phyloP scores from a whole-genome alignment of 1,140 invertebrate genomes.

The Aphelinus atriplicis region DNA sequence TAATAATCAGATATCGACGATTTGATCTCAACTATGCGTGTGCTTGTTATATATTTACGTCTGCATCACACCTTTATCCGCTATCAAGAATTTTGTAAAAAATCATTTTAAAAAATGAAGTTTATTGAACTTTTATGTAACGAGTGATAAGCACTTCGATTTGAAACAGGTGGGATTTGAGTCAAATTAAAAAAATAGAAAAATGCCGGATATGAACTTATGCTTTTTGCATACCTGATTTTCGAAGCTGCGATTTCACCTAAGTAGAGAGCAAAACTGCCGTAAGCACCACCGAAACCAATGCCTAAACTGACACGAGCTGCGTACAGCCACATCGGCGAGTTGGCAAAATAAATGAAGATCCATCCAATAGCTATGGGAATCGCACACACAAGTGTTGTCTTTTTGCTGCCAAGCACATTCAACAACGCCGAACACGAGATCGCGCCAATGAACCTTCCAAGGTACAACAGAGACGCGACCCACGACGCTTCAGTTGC shows the following conservation, averaged over 20 bases:
- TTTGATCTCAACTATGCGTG: no score
- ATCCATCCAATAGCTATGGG: slow-evolving; percentile 74
- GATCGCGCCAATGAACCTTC: slow-evolving; percentile 56
- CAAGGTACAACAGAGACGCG: slow-evolving; percentile 68
- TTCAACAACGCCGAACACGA: slow-evolving; percentile 56
- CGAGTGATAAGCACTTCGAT: no score
- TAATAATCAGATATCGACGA: no score
- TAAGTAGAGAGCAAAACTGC: slow-evolving; percentile 74
- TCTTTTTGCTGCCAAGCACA: slow-evolving; percentile 72
- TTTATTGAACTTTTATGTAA: no score
- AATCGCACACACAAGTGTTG: slow-evolving; percentile 70
- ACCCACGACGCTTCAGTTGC: slow-evolving; percentile 73
- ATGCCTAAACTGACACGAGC: slow-evolving; percentile 70
- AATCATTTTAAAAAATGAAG: no score
- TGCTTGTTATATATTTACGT: no score
- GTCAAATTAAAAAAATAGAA: no score
- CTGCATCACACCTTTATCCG: no score
- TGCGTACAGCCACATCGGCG: slow-evolving; percentile 66
- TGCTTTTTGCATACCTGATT: slow-evolving; percentile 49
- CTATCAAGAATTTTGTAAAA: no score
- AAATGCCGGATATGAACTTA: no score
- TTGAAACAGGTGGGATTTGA: no score
- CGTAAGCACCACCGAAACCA: slow-evolving; percentile 74
- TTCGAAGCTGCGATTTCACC: slow-evolving; percentile 72
- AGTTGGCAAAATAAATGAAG: slow-evolving; percentile 65